Percentiles rank a stretch among this genome's conserved stretches.
Conservation (phyloP, 2,888 invertebrate genomes). For the Pemphredon lugubris region DNA sequence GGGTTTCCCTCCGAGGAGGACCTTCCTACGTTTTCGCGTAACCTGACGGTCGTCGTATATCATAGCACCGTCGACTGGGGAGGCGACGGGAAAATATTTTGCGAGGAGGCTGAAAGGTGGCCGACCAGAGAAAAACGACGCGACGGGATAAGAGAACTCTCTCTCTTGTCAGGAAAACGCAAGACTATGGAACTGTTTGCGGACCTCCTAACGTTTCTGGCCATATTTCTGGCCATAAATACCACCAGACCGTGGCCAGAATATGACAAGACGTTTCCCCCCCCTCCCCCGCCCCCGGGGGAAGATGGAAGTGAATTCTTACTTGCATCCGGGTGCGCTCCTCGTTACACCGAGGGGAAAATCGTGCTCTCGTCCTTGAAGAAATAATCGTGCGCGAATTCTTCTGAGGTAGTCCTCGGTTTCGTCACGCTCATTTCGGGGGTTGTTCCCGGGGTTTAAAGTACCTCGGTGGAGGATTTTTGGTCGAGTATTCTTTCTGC, state of each 20-base stretch:
- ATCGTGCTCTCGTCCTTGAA: constrained; percentile 65
- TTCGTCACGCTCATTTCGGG: constrained; percentile 65
- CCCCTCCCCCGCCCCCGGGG: background rate
- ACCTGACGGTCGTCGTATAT: constrained; percentile 57
- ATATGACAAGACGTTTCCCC: constrained; percentile 75
- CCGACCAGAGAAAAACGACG: background rate
- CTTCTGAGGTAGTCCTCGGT: constrained; percentile 57
- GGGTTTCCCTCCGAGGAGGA: constrained; percentile 51
- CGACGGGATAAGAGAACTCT: background rate
- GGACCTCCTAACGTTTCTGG: constrained; percentile 78
- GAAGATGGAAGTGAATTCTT: constrained; percentile 11
- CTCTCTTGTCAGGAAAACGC: constrained; percentile 41
- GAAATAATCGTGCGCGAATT: constrained; percentile 58
- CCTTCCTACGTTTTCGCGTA: constrained; percentile 61
- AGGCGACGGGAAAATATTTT: constrained; percentile 17
- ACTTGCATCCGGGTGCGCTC: constrained; percentile 38
- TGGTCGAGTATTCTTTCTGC: constrained; percentile 5
- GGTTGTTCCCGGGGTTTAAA: constrained; percentile 13
- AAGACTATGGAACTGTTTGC: constrained; percentile 70
- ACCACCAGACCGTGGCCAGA: constrained; percentile 77
- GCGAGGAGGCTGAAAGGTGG: constrained; percentile 1
- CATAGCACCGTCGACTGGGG: constrained; percentile 20
- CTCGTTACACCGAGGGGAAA: constrained; percentile 51
- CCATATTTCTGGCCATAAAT: constrained; percentile 79
- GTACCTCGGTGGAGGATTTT: background rate